Evolutionary conservation across 2,113 vertebrate species (phyloP).

Genomic region (Crotalus viridis): DNA sequence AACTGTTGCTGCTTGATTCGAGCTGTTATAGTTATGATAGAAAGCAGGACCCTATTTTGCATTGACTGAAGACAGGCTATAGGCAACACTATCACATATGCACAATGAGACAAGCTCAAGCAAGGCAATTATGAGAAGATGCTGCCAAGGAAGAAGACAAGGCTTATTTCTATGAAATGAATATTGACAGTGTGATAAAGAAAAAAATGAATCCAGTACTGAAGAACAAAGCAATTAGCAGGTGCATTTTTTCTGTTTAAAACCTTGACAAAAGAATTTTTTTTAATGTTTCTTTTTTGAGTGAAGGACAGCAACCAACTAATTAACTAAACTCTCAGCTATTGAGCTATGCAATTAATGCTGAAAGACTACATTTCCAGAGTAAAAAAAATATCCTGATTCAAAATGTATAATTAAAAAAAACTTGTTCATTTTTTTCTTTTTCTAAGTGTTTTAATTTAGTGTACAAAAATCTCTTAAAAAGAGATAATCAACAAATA

Average conservation of each 20-base stretch:
- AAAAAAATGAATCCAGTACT: neutral
- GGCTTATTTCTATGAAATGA: constrained; percentile 13
- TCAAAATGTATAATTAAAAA: neutral
- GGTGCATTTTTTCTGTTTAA: neutral
- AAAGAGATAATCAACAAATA: neutral
- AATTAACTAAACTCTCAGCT: neutral
- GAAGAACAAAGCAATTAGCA: constrained; percentile 22
- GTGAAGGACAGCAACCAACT: neutral
- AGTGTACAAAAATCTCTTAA: neutral
- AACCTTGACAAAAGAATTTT: constrained; percentile 1
- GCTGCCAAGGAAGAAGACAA: constrained; percentile 19
- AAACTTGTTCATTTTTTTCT: neutral
- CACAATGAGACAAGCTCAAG: constrained; percentile 8
- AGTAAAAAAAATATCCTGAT: neutral
- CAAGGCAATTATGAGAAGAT: constrained; percentile 6
- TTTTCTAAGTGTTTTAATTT: neutral
- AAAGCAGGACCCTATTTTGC: neutral
- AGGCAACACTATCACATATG: constrained; percentile 7
- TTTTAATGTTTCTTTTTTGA: constrained; percentile 17
- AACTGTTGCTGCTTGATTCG: constrained; percentile 15
- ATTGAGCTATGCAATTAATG: constrained; percentile 9
- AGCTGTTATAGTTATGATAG: neutral
- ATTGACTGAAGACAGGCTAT: neutral
- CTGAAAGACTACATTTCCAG: neutral
- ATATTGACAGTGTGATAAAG: neutral